These are phyloP conservation scores for Natator depressus DNA, from an alignment of 2,113 vertebrate genomes.

Conservation along the genomic window DNA sequence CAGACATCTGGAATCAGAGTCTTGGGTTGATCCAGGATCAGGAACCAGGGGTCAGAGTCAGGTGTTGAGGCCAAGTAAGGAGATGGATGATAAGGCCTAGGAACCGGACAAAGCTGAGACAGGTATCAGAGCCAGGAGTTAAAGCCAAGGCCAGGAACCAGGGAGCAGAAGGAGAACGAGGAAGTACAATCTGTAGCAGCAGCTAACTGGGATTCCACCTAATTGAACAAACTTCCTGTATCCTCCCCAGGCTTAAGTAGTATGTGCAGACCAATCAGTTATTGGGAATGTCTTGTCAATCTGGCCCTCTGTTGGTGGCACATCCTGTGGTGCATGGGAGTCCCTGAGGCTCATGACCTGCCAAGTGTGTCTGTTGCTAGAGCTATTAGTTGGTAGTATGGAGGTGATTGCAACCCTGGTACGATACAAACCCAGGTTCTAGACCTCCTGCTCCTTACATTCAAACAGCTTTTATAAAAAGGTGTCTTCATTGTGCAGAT, in stretches of 20 bases:
- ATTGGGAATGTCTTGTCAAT: not conserved
- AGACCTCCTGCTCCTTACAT: not conserved
- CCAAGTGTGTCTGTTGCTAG: not conserved
- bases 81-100: not conserved
- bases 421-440: not conserved
- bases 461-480: constrained; percentile 3
- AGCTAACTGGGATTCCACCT: too few relatives aligned
- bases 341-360: not conserved
- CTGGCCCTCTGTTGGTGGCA: not conserved
- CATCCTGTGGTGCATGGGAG: not conserved
- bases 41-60: too few relatives aligned
- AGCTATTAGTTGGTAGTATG: not conserved
- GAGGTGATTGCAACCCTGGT: not conserved
- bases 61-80: not conserved
- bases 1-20: not conserved
- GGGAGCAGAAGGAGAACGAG: not conserved
- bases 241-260: not conserved
- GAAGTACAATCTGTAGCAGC: not conserved
- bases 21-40: not conserved
- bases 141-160: not conserved
- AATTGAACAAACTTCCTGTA: not conserved
- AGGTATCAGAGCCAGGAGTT: too few relatives aligned
- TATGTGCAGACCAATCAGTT: not conserved
- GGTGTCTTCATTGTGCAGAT: not conserved
- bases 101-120: not conserved